Conservation (phyloP, 92 coral and sea anemone genomes). For the Epizoanthus ramosus region DNA sequence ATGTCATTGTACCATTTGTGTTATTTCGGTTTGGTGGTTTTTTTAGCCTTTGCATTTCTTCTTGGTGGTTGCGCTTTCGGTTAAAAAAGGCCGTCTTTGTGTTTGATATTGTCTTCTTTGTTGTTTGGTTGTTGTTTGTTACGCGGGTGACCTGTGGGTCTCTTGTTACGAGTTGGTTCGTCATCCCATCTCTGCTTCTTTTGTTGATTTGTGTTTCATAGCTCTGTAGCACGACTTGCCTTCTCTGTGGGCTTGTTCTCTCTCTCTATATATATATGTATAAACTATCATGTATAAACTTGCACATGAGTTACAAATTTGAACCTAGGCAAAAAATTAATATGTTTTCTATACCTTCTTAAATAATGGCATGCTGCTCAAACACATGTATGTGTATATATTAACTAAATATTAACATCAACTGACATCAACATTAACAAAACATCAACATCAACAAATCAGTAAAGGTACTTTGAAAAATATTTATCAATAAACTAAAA, state of each 20-base stretch:
- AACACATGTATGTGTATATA: too few species aligned
- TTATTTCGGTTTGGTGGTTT: background rate
- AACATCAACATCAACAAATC: too few species aligned
- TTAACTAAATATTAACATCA: too few species aligned
- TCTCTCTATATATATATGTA: too few species aligned
- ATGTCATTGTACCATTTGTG: constrained; percentile 15
- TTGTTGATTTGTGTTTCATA: background rate
- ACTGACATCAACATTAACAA: too few species aligned
- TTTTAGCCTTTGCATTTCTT: constrained; percentile 26
- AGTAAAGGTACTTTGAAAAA: too few species aligned
- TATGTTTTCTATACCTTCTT: too few species aligned
- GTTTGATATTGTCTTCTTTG: constrained; percentile 4
- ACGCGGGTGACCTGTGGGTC: constrained; percentile 19
- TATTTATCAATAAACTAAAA: too few species aligned
- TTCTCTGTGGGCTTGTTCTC: background rate
- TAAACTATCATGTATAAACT: background rate
- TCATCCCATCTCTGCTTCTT: constrained; percentile 2
- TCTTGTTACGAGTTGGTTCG: constrained; percentile 7
- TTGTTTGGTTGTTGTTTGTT: constrained; percentile 24
- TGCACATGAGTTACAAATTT: too few species aligned
- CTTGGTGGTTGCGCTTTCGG: constrained; percentile 22
- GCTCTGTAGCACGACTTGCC: background rate
- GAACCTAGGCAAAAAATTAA: too few species aligned
- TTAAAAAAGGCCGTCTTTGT: constrained; percentile 19
- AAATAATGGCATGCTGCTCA: too few species aligned